Percentiles rank a stretch among this genome's conserved stretches.
Conservation (phyloP, 2,113 vertebrate genomes). For the Mustelus asterias region DNA sequence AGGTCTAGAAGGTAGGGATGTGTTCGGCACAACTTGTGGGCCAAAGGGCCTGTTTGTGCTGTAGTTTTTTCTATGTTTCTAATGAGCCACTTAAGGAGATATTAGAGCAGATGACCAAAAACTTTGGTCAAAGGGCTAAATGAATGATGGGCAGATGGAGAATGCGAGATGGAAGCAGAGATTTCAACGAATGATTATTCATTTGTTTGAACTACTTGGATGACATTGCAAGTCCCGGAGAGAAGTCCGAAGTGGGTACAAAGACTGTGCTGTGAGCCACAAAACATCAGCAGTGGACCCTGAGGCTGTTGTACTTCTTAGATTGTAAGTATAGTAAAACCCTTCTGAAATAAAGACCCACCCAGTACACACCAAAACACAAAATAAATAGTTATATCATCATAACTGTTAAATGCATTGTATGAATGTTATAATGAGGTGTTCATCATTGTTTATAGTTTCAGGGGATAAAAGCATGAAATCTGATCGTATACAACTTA, state of each 20-base stretch:
- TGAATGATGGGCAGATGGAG: background rate
- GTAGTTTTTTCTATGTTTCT: too few relatives aligned
- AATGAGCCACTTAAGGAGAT: too few relatives aligned
- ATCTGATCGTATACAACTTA: background rate
- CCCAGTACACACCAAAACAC: background rate
- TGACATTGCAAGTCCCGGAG: background rate
- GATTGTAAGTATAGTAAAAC: background rate
- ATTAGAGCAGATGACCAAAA: too few relatives aligned
- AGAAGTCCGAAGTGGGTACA: background rate
- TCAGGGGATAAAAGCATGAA: background rate
- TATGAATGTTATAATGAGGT: background rate
- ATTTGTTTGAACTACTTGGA: background rate
- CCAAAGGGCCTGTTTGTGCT: too few relatives aligned
- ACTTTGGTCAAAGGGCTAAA: too few relatives aligned
- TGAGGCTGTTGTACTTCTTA: background rate
- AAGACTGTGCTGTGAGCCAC: background rate
- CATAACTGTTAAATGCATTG: background rate
- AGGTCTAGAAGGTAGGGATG: too few relatives aligned
- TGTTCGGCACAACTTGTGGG: too few relatives aligned
- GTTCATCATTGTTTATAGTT: background rate
- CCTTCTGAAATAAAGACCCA: background rate
- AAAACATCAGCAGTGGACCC: background rate
- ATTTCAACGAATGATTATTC: background rate
- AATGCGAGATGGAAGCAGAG: background rate
- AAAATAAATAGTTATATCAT: background rate